Evolutionary conservation across 2,888 invertebrate species (phyloP).

Genomic region (Noctua fimbriata): DNA sequence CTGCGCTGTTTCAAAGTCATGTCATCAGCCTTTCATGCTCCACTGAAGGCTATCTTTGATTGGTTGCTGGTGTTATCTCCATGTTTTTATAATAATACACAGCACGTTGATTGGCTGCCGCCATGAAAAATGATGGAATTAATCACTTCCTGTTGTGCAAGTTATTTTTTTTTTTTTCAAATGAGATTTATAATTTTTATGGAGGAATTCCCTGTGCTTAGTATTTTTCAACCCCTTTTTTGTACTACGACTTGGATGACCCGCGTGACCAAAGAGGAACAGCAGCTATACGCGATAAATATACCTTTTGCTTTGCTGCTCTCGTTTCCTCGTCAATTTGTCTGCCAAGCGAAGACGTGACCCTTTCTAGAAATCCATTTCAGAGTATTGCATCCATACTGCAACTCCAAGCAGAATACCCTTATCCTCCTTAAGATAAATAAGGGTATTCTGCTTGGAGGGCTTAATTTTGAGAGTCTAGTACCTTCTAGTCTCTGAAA

Average conservation of each 20-base stretch:
- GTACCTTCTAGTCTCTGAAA: neutral
- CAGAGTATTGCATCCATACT: neutral
- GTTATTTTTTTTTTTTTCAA: neutral
- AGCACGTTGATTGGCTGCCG: conserved; percentile 83
- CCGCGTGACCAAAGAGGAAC: conserved; percentile 12
- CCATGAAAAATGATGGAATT: conserved; percentile 85
- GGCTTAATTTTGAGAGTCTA: neutral
- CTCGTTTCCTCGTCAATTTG: neutral
- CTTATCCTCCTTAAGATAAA: neutral
- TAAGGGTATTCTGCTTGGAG: no score
- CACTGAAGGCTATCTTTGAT: conserved; percentile 80
- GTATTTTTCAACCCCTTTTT: neutral
- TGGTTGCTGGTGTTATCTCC: conserved; percentile 81
- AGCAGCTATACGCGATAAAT: neutral
- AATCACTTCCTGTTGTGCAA: conserved; percentile 85
- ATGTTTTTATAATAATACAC: conserved; percentile 81
- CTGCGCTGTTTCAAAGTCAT: conserved; percentile 78
- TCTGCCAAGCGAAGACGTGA: neutral
- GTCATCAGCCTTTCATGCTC: conserved; percentile 82
- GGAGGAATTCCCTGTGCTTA: fast-evolving
- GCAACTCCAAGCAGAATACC: neutral
- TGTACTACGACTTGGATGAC: neutral
- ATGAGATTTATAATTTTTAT: neutral
- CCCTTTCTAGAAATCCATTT: neutral
- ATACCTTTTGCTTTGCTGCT: neutral